These are phyloP conservation scores for Eulemur macaco DNA, from an alignment of 2,113 vertebrate species.

Conservation along the genomic window DNA sequence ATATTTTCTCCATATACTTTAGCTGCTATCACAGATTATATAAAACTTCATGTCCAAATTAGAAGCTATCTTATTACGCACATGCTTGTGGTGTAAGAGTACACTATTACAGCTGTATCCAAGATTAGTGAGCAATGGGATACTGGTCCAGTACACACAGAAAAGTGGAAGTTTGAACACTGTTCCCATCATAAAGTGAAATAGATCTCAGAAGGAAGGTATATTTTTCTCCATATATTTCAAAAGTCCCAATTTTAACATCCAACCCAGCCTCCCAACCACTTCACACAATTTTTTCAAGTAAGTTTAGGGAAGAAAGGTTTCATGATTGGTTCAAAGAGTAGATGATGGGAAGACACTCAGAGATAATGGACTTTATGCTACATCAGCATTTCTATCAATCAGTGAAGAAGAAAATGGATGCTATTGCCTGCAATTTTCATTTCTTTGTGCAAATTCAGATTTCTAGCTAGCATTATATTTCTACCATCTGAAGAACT, in stretches of 20 bases:
- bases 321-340: not conserved
- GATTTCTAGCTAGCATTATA: not conserved
- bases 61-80: not conserved
- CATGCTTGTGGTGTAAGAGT: not conserved
- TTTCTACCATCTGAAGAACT: not conserved
- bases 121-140: not conserved
- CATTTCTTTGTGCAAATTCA: not conserved
- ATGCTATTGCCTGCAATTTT: not conserved
- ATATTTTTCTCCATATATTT: not conserved
- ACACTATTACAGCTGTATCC: not conserved
- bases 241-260: not conserved
- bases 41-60: not conserved
- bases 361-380: not conserved
- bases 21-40: not conserved
- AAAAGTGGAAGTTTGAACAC: not conserved
- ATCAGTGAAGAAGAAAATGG: not conserved
- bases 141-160: not conserved
- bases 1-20: not conserved
- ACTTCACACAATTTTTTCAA: not conserved
- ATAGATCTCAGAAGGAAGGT: not conserved
- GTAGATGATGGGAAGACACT: not conserved
- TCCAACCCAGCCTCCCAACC: not conserved
- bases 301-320: not conserved
- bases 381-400: not conserved
- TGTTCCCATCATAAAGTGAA: not conserved